Evolutionary conservation across 2,797 vertebrate species (phyloP).

Genomic region (Acrocephalus scirpaceus): DNA sequence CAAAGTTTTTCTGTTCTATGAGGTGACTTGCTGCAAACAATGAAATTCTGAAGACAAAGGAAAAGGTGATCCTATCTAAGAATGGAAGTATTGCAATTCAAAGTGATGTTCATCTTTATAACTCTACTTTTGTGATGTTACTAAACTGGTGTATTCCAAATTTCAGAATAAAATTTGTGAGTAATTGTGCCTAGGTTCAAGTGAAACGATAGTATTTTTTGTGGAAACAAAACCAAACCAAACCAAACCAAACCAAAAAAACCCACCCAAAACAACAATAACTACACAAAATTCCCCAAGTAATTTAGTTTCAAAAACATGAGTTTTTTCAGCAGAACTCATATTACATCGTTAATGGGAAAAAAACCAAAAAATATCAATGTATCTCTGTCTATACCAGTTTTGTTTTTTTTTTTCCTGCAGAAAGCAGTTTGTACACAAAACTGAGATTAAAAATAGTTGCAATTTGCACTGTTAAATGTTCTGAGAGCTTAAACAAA

Average conservation of each 20-base stretch:
- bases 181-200: neutral
- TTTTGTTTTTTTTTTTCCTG: neutral
- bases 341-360: neutral
- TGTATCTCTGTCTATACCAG: neutral
- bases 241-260: neutral
- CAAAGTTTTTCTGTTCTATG: neutral
- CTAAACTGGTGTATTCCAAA: neutral
- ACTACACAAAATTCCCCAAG: neutral
- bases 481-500: neutral
- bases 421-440: neutral
- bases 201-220: neutral
- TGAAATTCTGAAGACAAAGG: neutral
- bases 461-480: neutral
- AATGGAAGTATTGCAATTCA: neutral
- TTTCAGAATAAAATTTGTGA: neutral
- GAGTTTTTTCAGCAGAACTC: rapidly evolving
- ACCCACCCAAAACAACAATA: too few relatives aligned
- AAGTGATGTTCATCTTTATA: neutral
- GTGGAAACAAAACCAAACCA: neutral
- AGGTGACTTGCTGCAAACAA: neutral
- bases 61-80: neutral
- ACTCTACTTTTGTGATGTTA: neutral
- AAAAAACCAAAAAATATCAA: neutral
- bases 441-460: neutral
- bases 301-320: neutral